Evolutionary conservation across 2,888 invertebrate species (phyloP), one percentile per base, ranked within the genome.

Genomic region (Cancer borealis): DNA sequence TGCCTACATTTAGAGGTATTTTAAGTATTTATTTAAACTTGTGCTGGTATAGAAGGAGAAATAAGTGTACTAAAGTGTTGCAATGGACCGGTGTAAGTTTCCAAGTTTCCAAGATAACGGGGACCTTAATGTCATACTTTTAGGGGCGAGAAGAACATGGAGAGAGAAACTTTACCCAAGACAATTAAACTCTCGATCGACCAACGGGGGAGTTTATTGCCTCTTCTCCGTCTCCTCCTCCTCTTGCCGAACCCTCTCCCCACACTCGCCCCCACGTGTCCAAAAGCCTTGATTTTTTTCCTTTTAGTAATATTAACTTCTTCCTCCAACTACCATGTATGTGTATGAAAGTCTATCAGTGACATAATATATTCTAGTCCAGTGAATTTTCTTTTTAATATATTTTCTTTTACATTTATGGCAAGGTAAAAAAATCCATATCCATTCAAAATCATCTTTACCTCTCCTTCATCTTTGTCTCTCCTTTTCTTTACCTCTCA

Each of bases 171-270:
- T 79, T 79, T 79, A 79, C 30, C 79, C 79, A 79, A 79, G 79
- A 79, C 79, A 79, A 79, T 79, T 79, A 79, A 79, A 79, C 79
- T 79, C 79, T 79, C 79, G 79, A 79, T 79, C 79, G 79, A 79
- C 79, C 79, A 21, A 79, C 66, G 79, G 73, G 73, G 73, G 30
- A 79, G 79, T 79, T 79, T 30, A 79, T 79, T 79, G 79, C 79
- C 79, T 30, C 30, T 47, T 88, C 88, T 88, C 87, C 17, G 45
- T 88, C 88, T 88, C 88, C 30, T 47, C 26, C 46, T 88, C 88
- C 47, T 47, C 47, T 30, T 88, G 21, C n/a, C n/a, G 21, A n/a
- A 30, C 88, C n/a, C n/a, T 88, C 46, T 46, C 46, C 47, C 46
- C 3, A 17, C 8, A 8, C 47, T 14, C 46, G 4, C 6, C 39